Percentiles rank a stretch among this genome's conserved stretches.
Evolutionary conservation across 2,113 vertebrate genomes (phyloP).

Genomic region (Plecotus auritus): DNA sequence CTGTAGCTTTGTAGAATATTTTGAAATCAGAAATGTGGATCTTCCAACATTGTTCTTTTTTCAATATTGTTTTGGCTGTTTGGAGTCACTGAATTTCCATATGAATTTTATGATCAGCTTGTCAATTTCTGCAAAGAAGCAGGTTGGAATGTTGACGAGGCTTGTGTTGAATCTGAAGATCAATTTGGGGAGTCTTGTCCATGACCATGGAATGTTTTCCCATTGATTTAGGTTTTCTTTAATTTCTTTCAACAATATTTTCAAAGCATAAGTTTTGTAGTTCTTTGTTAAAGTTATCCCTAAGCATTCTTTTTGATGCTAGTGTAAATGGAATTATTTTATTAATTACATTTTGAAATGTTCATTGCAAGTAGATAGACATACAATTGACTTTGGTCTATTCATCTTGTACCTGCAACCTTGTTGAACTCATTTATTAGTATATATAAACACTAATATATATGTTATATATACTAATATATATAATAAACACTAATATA

Average conservation of each 20-base stretch:
- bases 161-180: not conserved
- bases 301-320: not conserved
- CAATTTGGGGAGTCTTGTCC: not conserved
- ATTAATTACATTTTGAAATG: not conserved
- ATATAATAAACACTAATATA: too few relatives aligned
- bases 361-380: not conserved
- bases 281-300: not conserved
- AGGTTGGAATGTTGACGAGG: not conserved
- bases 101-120: not conserved
- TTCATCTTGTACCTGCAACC: not conserved
- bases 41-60: not conserved
- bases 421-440: not conserved
- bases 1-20: not conserved
- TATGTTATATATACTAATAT: too few relatives aligned
- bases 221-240: not conserved
- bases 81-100: not conserved
- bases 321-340: not conserved
- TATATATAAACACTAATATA: not conserved
- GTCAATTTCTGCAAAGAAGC: not conserved
- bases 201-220: not conserved
- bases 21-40: not conserved
- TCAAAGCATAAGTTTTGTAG: not conserved
- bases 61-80: not conserved
- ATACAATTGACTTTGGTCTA: not conserved
- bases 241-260: not conserved